phyloP scores from a whole-genome alignment of 92 coral and sea anemone genomes.

The Porites rus region DNA sequence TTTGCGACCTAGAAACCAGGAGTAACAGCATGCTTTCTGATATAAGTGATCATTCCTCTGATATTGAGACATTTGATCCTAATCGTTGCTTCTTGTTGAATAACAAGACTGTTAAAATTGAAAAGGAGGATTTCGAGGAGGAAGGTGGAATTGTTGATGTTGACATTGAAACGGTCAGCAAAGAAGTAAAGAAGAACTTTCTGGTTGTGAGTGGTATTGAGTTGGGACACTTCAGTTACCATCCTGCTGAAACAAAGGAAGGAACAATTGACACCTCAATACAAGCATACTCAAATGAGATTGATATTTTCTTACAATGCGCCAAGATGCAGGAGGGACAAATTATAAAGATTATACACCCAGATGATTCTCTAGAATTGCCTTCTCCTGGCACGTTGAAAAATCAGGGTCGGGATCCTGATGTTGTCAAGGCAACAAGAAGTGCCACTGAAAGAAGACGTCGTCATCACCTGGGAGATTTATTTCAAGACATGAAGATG shows the following conservation, averaged over 20 bases:
- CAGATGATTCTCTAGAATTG: slow-evolving; percentile 64
- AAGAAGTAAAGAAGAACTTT: slow-evolving; percentile 42
- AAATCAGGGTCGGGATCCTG: slow-evolving; percentile 53
- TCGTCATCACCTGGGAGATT: slow-evolving; percentile 80
- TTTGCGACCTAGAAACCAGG: slow-evolving; percentile 12
- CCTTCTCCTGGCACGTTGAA: slow-evolving; percentile 45
- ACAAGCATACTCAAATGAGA: slow-evolving; percentile 80
- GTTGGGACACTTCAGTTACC: slow-evolving; percentile 71
- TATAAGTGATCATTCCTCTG: slow-evolving; percentile 49
- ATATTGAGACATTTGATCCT: slow-evolving; percentile 9
- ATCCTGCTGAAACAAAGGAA: slow-evolving; percentile 68
- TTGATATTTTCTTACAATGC: slow-evolving; percentile 77
- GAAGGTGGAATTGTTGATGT: slow-evolving; percentile 28
- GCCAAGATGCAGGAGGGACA: slow-evolving; percentile 75
- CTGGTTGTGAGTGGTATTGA: slow-evolving; percentile 61
- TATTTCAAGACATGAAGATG: slow-evolving; percentile 74
- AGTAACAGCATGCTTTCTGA: slow-evolving; percentile 37
- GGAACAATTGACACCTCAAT: slow-evolving; percentile 84
- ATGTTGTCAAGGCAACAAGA: slow-evolving; percentile 75
- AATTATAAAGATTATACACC: slow-evolving; percentile 75
- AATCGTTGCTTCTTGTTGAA: slow-evolving; percentile 48
- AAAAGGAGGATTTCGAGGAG: slow-evolving; percentile 32
- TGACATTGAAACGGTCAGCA: slow-evolving; percentile 58
- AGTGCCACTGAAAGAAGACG: slow-evolving; percentile 90
- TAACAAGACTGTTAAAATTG: slow-evolving; percentile 24